Conservation (phyloP, 2,797 vertebrate genomes). For the Pteronotus mesoamericanus region DNA sequence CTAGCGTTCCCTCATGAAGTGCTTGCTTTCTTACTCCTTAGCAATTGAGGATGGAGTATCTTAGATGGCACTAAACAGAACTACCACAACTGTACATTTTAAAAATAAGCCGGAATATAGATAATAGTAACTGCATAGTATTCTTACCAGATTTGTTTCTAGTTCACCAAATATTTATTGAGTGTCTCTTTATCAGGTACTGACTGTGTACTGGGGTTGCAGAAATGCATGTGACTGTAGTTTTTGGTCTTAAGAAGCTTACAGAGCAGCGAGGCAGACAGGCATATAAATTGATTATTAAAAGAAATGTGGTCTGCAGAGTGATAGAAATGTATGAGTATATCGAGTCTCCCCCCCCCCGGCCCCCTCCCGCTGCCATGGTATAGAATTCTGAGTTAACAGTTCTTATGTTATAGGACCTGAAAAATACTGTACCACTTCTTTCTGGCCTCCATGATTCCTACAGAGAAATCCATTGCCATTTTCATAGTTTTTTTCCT, state of each 20-base stretch:
- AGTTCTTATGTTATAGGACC: background rate
- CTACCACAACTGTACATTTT: background rate
- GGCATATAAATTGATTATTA: background rate
- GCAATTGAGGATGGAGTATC: background rate
- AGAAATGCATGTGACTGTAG: background rate
- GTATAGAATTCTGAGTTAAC: background rate
- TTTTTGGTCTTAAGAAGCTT: background rate
- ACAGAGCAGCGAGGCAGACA: background rate
- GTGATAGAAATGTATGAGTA: background rate
- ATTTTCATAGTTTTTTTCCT: background rate
- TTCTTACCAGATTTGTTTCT: background rate
- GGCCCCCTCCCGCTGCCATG: too few species aligned
- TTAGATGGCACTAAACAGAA: background rate
- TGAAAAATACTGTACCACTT: background rate
- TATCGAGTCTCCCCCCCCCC: background rate
- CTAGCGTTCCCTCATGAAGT: background rate
- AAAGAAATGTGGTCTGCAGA: background rate
- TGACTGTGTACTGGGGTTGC: background rate
- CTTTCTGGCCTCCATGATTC: background rate
- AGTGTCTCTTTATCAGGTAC: background rate
- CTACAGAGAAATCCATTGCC: background rate
- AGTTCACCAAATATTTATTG: background rate
- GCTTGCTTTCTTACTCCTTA: background rate
- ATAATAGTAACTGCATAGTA: background rate
- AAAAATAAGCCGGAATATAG: background rate